Evolutionary conservation across 2,888 invertebrate genomes (phyloP), one percentile per base, ranked within the genome.

Genomic region (Atherix ibis): DNA sequence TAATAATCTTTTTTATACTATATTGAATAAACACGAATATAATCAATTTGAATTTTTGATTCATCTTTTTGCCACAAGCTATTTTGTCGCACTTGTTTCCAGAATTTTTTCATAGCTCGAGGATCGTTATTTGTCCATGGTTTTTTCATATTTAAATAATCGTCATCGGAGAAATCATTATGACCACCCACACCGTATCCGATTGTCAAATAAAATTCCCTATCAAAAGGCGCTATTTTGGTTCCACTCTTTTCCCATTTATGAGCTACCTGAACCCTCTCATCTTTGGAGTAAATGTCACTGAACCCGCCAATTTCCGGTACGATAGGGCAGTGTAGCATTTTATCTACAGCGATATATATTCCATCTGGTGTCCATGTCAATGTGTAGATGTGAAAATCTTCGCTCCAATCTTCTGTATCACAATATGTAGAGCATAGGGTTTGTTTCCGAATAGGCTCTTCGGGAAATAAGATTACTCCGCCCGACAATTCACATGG

Each of bases 111-210:
- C 62, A 74, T 70, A 1, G 73, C 73, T 48, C 71, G 71, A 0
- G 73, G 69, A 16, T 71, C 69, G 2, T 52, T 51, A 52, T 84
- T 84, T 18, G 40, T 57, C 85, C 87, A 89, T 0, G 85, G 85
- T 52, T 87, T 88, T 5, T 48, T 45, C 1, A 44, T 45, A 46
- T 84, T 80, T 12, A 46, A 39, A 10, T 39, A 41, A 5, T 49
- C 46, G 1, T 44, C 46, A 46, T 84, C 80, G 0, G 71, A 65
- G 50, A 83, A 85, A 48, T 75, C 74, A 37, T 71, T 66, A 3
- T 71, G 56, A 0, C 87, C 87, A 1, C 81, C 87, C 30, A 82
- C 79, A 19, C 80, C 76, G 8, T 85, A 62, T 1, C 84, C 87
- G 30, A 88, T 48, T 2, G 76, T 70, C 17, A 88, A 77, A 75